Base-by-base conservation (phyloP, 2,888 invertebrate genomes). In the Gnatocerus cornutus region DNA sequence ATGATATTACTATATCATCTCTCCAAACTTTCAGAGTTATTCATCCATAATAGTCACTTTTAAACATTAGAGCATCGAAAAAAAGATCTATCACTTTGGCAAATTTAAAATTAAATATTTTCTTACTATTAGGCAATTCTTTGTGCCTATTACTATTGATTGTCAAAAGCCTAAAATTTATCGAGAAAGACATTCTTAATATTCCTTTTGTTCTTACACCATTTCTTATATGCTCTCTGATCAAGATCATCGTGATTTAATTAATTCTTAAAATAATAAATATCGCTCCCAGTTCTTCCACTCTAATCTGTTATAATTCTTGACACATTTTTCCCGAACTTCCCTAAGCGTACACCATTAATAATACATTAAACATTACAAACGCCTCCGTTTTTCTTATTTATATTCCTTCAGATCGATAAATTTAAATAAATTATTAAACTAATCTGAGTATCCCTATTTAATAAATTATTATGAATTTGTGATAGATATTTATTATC, bases 211-310 rank as follows among this genome's bases (percentile, higher is more conserved):
- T n/a, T n/a, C n/a, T n/a, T n/a, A n/a, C n/a, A n/a, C n/a, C n/a
- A n/a, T n/a, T n/a, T n/a, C n/a, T n/a, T n/a, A n/a, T n/a, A 21
- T 21, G 21, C 4, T 1, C 4, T 21, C 21, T 21, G 27, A 53
- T 53, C 30, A 33, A 53, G 53, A 53, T 53, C 13, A 53, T 13
- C 33, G 53, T 53, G 53, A 10, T 53, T 53, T 53, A 53, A 53
- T 53, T 53, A 53, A 30, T 33, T 12, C 33, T 4, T 21, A 33
- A 30, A 52, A 10, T 52, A 52, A 30, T 52, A 8, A 52, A 30
- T 1, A 52, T 10, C 12, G 8, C 1, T 21, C 12, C 5, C 10
- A 13, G 27, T 8, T 3, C 7, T 7, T 46, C 30, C 8, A 7
- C 7, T 16, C 29, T 29, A 27, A 50, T 50, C 13, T 7, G n/a